A percentile compares a stretch with the other conserved stretches of the same genome.
These are phyloP conservation scores for Rhinoraja longicauda DNA, from an alignment of 2,797 vertebrate genomes.

Conservation along the genomic window DNA sequence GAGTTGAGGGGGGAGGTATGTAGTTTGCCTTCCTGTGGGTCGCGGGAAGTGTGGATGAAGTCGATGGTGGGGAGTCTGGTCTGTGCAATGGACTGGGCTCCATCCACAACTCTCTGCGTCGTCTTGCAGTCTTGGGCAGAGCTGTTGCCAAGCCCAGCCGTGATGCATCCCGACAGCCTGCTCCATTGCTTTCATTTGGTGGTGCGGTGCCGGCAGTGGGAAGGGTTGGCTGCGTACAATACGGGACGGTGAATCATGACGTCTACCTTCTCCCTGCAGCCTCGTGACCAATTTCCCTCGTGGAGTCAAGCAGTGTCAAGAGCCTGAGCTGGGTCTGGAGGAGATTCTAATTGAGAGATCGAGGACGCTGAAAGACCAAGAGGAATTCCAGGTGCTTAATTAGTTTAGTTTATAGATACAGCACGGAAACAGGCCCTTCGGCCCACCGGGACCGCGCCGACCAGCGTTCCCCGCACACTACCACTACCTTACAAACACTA, in stretches of 20 bases:
- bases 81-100: too few relatives aligned
- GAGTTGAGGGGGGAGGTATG: too few relatives aligned
- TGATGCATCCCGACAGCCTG: too few relatives aligned
- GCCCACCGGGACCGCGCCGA: not conserved
- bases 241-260: not conserved
- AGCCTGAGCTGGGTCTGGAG: conserved; percentile 67
- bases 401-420: not conserved
- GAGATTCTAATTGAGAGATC: conserved; percentile 58
- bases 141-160: too few relatives aligned
- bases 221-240: not conserved
- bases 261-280: conserved; percentile 49
- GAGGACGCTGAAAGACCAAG: conserved; percentile 42
- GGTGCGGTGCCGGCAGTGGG: not conserved
- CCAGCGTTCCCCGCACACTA: too few relatives aligned
- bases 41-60: too few relatives aligned
- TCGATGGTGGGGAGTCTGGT: too few relatives aligned
- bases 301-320: conserved; percentile 64
- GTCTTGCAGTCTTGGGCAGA: not conserved
- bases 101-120: too few relatives aligned
- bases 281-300: conserved; percentile 69
- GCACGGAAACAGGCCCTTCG: not conserved
- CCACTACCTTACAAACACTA: too few relatives aligned
- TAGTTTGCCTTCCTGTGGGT: too few relatives aligned
- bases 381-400: conserved; percentile 69
- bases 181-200: not conserved